A percentile compares a stretch with the other conserved stretches of the same genome.
These are phyloP conservation scores for Chymomyza costata DNA, from an alignment of 1,140 invertebrate species.

Conservation along the genomic window DNA sequence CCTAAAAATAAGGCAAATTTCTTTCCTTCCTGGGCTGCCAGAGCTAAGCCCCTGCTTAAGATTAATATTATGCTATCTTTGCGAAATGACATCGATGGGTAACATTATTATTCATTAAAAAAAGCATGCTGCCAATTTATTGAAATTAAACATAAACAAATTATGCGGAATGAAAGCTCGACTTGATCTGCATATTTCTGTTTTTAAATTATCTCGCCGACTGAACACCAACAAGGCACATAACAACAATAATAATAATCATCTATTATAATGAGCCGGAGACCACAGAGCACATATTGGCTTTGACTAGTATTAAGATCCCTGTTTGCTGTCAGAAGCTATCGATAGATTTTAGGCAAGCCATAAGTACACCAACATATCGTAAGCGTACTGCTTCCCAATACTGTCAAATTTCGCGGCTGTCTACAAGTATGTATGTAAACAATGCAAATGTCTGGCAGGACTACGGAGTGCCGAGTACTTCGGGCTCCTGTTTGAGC, in stretches of 20 bases:
- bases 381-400: constrained; percentile 3
- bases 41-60: no score
- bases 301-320: constrained; percentile 27
- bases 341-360: constrained; percentile 38
- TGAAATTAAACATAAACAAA: constrained; percentile 62
- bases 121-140: constrained; percentile 31
- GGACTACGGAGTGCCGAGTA: neutral
- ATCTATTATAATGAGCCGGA: constrained; percentile 18
- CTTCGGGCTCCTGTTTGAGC: constrained; percentile 5
- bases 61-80: no score
- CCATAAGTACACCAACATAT: constrained; percentile 8
- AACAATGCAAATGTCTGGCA: constrained; percentile 57
- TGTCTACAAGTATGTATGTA: constrained; percentile 63
- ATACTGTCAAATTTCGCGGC: constrained; percentile 31
- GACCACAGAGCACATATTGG: constrained; percentile 3
- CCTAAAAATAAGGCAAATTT: no score
- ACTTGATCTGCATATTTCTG: constrained; percentile 55
- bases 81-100: no score
- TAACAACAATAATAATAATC: constrained; percentile 3
- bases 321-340: constrained; percentile 31
- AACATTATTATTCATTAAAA: constrained; percentile 23
- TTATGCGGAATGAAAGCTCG: constrained; percentile 41
- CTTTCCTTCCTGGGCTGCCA: no score
- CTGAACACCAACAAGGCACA: constrained; percentile 28
- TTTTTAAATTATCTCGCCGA: constrained; percentile 19